Percentiles rank a stretch among this genome's conserved stretches.
Conservation (phyloP, 2,888 invertebrate genomes). For the Lissonota sp. region DNA sequence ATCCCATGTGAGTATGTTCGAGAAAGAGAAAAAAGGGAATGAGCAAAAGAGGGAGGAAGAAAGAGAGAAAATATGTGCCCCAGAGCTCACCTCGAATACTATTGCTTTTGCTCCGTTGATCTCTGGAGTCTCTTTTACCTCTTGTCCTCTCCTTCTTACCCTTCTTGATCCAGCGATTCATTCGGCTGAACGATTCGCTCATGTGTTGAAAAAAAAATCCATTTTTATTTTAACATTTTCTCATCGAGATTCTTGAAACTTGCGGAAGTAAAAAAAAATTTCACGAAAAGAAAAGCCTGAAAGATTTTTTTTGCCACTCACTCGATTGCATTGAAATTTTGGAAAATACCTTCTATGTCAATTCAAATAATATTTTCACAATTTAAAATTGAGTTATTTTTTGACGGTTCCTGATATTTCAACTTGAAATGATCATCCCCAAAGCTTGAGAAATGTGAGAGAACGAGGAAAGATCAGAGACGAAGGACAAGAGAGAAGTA, state of each 20-base stretch:
- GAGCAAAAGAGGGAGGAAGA: constrained; percentile 53
- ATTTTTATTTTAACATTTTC: constrained; percentile 3
- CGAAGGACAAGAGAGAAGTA: constrained; percentile 37
- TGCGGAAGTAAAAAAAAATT: constrained; percentile 23
- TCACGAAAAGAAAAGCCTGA: too few species aligned
- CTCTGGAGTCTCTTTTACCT: constrained; percentile 54
- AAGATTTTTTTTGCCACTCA: too few species aligned
- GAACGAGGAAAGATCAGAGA: constrained; percentile 47
- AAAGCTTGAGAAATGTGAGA: constrained; percentile 44
- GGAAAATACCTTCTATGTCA: too few species aligned
- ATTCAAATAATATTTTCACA: too few species aligned
- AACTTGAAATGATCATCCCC: too few species aligned
- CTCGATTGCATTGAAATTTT: too few species aligned
- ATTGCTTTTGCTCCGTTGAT: constrained; percentile 69
- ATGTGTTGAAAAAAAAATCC: too few species aligned
- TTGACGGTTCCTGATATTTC: too few species aligned
- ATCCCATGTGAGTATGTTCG: constrained; percentile 1
- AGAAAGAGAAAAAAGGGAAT: constrained; percentile 63
- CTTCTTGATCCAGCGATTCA: constrained; percentile 50
- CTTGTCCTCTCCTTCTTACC: constrained; percentile 48
- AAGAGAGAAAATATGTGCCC: constrained; percentile 18
- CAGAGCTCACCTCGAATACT: constrained; percentile 36
- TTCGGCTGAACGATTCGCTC: constrained; percentile 57
- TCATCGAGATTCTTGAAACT: constrained; percentile 8
- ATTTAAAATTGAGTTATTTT: too few species aligned